Evolutionary conservation across 2,113 vertebrate genomes (phyloP).

Genomic region (Morone saxatilis): DNA sequence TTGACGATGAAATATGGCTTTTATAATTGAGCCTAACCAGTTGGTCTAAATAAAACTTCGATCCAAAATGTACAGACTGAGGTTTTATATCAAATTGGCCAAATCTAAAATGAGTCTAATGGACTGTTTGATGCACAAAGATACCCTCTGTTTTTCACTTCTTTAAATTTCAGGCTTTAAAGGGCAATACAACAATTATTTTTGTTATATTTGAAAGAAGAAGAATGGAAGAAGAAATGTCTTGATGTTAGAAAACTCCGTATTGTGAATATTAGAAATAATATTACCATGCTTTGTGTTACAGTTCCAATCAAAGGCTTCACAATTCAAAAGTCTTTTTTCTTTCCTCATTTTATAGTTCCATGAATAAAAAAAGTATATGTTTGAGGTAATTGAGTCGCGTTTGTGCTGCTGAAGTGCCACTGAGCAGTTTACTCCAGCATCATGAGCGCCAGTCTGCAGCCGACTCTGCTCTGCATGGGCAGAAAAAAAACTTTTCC

Average conservation of each 20-base stretch:
- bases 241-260: neutral
- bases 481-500: slow-evolving; percentile 18
- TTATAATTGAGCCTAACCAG: slow-evolving; percentile 55
- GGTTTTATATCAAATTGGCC: slow-evolving; percentile 17
- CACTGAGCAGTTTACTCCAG: neutral
- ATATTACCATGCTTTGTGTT: neutral
- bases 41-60: slow-evolving; percentile 64
- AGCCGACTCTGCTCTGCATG: neutral
- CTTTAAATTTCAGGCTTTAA: neutral
- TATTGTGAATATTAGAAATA: neutral
- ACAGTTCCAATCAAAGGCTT: neutral
- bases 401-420: neutral
- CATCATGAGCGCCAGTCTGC: neutral
- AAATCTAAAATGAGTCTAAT: slow-evolving; percentile 15
- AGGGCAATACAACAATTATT: neutral
- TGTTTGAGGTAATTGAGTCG: neutral
- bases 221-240: no score
- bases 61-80: slow-evolving; percentile 41
- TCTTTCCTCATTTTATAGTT: neutral
- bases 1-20: slow-evolving; percentile 65
- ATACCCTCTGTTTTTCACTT: neutral
- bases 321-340: neutral
- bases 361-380: neutral
- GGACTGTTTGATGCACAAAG: neutral
- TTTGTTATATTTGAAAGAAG: neutral